phyloP scores from a whole-genome alignment of 2,113 vertebrate species.

The Oncorhynchus tshawytscha region DNA sequence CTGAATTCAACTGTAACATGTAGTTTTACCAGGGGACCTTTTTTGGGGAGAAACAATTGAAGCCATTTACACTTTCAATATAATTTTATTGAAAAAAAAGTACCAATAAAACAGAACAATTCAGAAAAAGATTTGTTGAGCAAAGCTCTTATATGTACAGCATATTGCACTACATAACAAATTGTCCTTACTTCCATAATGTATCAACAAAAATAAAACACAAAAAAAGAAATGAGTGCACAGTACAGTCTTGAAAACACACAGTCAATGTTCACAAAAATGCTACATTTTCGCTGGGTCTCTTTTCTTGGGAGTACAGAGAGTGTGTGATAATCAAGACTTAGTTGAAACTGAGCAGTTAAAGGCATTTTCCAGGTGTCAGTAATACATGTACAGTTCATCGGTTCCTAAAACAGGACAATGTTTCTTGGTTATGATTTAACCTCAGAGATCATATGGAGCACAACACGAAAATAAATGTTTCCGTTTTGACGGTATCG shows the following conservation, averaged over 20 bases:
- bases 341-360: conserved; percentile 71
- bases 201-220: conserved; percentile 71
- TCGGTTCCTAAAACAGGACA: conserved; percentile 42
- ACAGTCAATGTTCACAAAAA: conserved; percentile 84
- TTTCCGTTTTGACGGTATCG: conserved; percentile 39
- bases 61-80: conserved; percentile 64
- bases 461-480: conserved; percentile 41
- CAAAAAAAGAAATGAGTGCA: conserved; percentile 73
- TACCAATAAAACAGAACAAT: conserved; percentile 78
- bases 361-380: conserved; percentile 75
- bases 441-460: conserved; percentile 30
- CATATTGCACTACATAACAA: conserved; percentile 83
- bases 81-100: conserved; percentile 78
- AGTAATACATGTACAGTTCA: conserved; percentile 62
- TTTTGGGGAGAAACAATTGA: conserved; percentile 9
- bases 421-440: conserved; percentile 32
- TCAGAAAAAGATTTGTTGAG: conserved; percentile 74
- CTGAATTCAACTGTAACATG: not conserved
- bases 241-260: conserved; percentile 81
- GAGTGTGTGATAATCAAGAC: conserved; percentile 80
- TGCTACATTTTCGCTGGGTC: conserved; percentile 84
- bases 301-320: conserved; percentile 78
- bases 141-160: conserved; percentile 83
- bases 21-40: not conserved
- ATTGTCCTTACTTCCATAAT: conserved; percentile 75